Evolutionary conservation across 2,797 vertebrate species (phyloP).

Genomic region (Prionace glauca): DNA sequence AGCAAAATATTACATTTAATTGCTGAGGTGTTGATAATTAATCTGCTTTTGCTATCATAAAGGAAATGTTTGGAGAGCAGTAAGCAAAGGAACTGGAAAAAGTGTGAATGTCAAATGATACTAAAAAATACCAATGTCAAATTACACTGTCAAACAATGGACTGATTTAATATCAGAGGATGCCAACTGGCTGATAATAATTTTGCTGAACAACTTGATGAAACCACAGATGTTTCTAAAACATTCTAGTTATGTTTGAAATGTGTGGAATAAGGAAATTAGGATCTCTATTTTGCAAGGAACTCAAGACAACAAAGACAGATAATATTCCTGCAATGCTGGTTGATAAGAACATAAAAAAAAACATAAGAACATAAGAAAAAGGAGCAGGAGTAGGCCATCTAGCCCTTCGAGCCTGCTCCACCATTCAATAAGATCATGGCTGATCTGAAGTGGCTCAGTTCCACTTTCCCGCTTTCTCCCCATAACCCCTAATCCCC

Average conservation of each 20-base stretch:
- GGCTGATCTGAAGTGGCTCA: too few species aligned
- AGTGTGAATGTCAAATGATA: not conserved
- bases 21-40: not conserved
- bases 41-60: not conserved
- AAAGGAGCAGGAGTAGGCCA: too few species aligned
- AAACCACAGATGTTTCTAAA: not conserved
- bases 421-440: too few species aligned
- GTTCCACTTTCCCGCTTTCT: too few species aligned
- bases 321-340: not conserved
- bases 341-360: not conserved
- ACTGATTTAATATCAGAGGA: not conserved
- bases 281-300: not conserved
- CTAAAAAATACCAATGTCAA: not conserved
- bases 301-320: not conserved
- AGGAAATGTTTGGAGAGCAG: not conserved
- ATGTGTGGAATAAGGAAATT: not conserved
- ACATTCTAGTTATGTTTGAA: not conserved
- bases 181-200: not conserved
- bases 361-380: too few species aligned
- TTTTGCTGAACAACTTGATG: not conserved
- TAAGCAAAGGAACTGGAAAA: not conserved
- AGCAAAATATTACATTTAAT: not conserved
- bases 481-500: too few species aligned
- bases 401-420: too few species aligned
- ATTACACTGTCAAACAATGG: not conserved